phyloP scores from a whole-genome alignment of 2,113 vertebrate genomes.

The Python bivittatus region DNA sequence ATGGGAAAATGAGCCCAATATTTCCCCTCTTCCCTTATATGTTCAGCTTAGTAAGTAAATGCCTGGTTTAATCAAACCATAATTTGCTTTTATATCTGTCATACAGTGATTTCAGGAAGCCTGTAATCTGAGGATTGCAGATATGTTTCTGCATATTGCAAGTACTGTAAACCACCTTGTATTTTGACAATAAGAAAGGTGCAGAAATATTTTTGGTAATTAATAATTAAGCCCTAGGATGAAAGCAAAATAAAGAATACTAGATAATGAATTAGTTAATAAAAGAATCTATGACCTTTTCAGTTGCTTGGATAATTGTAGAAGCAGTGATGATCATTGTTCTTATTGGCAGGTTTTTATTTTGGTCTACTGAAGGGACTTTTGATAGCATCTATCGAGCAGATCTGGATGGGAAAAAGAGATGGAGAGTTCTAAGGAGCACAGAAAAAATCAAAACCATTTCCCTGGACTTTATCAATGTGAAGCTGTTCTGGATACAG shows the following conservation, averaged over 20 bases:
- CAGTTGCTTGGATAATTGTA: background rate
- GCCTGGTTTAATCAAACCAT: background rate
- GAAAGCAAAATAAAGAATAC: conserved; percentile 12
- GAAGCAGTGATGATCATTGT: background rate
- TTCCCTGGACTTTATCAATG: conserved; percentile 75
- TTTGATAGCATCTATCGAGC: conserved; percentile 77
- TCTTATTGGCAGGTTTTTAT: conserved; percentile 79
- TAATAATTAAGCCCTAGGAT: background rate
- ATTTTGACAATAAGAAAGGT: background rate
- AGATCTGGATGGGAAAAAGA: conserved; percentile 61
- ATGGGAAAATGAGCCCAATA: background rate
- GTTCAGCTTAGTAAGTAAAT: background rate
- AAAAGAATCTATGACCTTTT: background rate
- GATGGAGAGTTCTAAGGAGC: conserved; percentile 72
- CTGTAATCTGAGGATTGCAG: too few relatives aligned
- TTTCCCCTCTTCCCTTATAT: background rate
- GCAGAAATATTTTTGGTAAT: background rate
- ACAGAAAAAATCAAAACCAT: conserved; percentile 71
- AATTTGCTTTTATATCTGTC: background rate
- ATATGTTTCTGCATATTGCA: background rate
- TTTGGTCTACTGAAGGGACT: conserved; percentile 83
- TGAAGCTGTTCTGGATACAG: conserved; percentile 86
- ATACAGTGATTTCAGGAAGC: too few relatives aligned
- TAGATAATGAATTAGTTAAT: background rate
- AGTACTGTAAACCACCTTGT: background rate